Percentiles rank a stretch among this genome's conserved stretches.
Evolutionary conservation across 2,113 vertebrate species (phyloP).

Genomic region (Zootoca vivipara): DNA sequence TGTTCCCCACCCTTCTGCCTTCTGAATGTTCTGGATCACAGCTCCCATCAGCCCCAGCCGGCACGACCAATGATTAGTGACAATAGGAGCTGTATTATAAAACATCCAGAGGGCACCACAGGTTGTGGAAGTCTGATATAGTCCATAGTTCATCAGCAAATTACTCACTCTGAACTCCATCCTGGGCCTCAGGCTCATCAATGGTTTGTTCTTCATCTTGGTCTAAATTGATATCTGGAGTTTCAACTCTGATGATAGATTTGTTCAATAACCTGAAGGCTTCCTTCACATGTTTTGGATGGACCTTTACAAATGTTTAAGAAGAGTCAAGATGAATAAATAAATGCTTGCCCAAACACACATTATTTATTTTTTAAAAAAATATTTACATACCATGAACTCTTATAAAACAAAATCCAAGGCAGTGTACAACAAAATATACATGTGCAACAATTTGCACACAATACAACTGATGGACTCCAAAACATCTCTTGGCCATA

Average conservation of each 20-base stretch:
- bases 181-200: constrained; percentile 76
- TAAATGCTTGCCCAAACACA: background rate
- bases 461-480: background rate
- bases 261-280: constrained; percentile 98
- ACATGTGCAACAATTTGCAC: too few relatives aligned
- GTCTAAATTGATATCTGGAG: constrained; percentile 95
- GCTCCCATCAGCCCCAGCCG: too few relatives aligned
- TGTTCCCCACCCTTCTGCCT: too few relatives aligned
- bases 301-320: constrained; percentile 81
- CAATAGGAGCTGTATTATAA: too few relatives aligned
- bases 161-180: constrained; percentile 77
- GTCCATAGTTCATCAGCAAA: background rate
- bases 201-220: constrained; percentile 86
- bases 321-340: background rate
- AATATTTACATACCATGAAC: too few relatives aligned
- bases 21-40: too few relatives aligned
- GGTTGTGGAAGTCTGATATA: too few relatives aligned
- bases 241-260: constrained; percentile 97
- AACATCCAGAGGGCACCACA: too few relatives aligned
- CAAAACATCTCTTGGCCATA: background rate
- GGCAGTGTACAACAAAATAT: too few relatives aligned
- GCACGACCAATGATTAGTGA: too few relatives aligned
- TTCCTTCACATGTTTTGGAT: constrained; percentile 98
- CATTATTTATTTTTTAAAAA: background rate
- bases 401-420: too few relatives aligned